These are phyloP conservation scores for Catamblyrhynchus diadema DNA, from an alignment of 2,797 vertebrate genomes.

Conservation along the genomic window DNA sequence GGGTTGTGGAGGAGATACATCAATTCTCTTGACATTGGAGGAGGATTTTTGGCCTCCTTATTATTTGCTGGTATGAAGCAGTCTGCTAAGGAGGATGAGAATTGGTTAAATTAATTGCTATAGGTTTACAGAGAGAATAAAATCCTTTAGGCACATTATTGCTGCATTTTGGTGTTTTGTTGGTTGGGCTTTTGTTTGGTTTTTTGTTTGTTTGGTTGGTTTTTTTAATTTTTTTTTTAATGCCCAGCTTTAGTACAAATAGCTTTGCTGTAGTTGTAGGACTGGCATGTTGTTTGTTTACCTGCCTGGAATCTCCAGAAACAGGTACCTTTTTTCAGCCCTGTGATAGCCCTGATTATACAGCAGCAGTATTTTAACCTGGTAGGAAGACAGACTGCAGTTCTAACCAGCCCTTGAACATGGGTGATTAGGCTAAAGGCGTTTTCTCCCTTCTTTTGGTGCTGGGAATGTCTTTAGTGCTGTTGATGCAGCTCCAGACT, in stretches of 20 bases:
- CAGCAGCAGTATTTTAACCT: background rate
- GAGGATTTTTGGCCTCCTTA: background rate
- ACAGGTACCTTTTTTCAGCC: background rate
- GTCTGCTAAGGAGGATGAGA: background rate
- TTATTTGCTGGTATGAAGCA: background rate
- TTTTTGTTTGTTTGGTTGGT: accelerated
- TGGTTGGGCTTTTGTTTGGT: background rate
- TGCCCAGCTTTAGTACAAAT: background rate
- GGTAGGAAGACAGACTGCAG: background rate
- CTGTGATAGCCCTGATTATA: background rate
- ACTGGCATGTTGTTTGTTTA: background rate
- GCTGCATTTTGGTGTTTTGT: background rate
- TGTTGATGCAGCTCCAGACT: background rate
- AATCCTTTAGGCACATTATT: background rate
- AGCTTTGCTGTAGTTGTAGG: background rate
- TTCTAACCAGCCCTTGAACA: background rate
- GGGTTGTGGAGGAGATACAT: background rate
- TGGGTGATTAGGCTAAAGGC: background rate
- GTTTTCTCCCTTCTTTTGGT: background rate
- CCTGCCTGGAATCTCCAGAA: background rate
- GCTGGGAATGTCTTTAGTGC: background rate
- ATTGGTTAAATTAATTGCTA: background rate
- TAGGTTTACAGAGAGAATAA: background rate
- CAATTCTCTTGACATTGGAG: background rate
- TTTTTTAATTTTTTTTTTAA: background rate